Conservation (phyloP, 2,797 vertebrate species). For the Lindbergichthys nudifrons region DNA sequence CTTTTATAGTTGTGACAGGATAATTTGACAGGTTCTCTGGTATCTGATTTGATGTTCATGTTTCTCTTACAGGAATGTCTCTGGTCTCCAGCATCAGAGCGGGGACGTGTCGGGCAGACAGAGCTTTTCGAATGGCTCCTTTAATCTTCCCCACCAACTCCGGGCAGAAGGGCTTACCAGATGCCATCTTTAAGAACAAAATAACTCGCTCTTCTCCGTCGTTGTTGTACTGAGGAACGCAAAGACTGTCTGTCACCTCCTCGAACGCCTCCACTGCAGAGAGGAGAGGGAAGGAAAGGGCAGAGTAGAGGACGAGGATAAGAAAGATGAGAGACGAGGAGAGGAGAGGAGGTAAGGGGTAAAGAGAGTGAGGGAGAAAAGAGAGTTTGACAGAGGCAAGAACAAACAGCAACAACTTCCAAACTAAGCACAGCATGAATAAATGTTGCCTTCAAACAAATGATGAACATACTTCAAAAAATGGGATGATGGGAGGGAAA, state of each 20-base stretch:
- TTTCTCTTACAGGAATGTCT: conserved; percentile 92
- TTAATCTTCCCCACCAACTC: conserved; percentile 87
- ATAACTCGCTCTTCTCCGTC: conserved; percentile 94
- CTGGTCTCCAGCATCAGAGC: conserved; percentile 92
- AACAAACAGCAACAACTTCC: conserved; percentile 9
- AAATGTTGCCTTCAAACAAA: background rate
- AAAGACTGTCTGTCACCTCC: conserved; percentile 94
- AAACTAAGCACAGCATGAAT: conserved; percentile 5
- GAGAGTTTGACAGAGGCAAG: background rate
- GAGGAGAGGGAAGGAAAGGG: conserved; percentile 17
- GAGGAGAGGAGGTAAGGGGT: conserved; percentile 8
- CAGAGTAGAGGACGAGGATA: conserved; percentile 14
- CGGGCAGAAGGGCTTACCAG: conserved; percentile 80
- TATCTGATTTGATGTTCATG: conserved; percentile 31
- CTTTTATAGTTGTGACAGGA: conserved; percentile 25
- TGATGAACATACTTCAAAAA: conserved; percentile 5
- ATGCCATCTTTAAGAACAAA: conserved; percentile 94
- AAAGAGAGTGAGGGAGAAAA: conserved; percentile 3
- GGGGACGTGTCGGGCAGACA: conserved; percentile 93
- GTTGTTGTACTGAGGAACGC: conserved; percentile 93
- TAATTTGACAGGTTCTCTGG: conserved; percentile 23
- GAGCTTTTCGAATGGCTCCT: conserved; percentile 87
- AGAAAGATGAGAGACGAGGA: conserved; percentile 16
- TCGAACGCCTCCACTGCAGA: conserved; percentile 94
- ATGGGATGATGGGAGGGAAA: background rate